A percentile compares a stretch with the other conserved stretches of the same genome.
Conservation (phyloP, 2,113 vertebrate species). For the Charadrius vociferus region DNA sequence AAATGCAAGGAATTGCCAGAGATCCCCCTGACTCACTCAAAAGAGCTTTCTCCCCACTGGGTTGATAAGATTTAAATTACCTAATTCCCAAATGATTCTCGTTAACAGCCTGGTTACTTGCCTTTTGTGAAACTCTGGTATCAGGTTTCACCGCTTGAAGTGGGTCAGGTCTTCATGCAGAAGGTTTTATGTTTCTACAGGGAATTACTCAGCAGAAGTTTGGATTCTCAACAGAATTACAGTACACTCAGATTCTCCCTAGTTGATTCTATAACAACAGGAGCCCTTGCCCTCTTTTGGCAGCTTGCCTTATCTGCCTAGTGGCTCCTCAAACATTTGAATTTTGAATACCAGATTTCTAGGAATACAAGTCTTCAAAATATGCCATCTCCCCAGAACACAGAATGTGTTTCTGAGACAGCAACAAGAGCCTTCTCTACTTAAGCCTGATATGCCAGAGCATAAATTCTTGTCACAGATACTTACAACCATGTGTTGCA, state of each 20-base stretch:
- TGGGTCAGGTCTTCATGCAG: not conserved
- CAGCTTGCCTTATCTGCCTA: not conserved
- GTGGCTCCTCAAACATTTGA: not conserved
- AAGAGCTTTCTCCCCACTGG: not conserved
- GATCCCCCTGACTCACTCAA: not conserved
- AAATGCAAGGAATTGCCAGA: not conserved
- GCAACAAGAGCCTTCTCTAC: not conserved
- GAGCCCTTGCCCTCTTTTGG: not conserved
- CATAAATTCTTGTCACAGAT: not conserved
- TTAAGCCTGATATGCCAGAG: not conserved
- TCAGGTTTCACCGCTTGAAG: not conserved
- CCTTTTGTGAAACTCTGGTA: not conserved
- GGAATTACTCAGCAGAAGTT: not conserved
- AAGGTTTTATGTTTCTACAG: not conserved
- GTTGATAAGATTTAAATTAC: not conserved
- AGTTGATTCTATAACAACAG: rapidly evolving
- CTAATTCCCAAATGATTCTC: not conserved
- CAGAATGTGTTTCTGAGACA: not conserved
- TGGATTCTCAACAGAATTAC: not conserved
- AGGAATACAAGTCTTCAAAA: not conserved
- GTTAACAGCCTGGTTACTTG: not conserved
- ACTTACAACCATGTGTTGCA: not conserved
- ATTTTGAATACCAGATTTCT: not conserved
- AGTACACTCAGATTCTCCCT: not conserved
- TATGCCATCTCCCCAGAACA: not conserved